Evolutionary conservation across 2,113 vertebrate genomes (phyloP).

Genomic region (Microtus pennsylvanicus): DNA sequence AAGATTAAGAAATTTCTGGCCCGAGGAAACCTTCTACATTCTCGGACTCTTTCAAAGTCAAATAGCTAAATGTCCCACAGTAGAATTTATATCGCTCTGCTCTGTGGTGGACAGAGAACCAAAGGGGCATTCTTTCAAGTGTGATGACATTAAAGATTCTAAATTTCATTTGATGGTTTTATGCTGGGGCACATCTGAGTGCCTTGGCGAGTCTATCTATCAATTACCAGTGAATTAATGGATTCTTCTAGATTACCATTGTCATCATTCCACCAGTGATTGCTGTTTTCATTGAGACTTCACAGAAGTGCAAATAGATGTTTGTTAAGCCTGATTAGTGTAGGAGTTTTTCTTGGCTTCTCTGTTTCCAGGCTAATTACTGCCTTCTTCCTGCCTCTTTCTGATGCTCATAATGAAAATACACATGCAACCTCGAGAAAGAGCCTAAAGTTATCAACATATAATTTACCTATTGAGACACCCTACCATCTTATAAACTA

Average conservation of each 20-base stretch:
- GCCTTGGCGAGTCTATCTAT: background rate
- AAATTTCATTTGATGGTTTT: background rate
- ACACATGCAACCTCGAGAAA: constrained; percentile 35
- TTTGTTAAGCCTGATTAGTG: constrained; percentile 34
- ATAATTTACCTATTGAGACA: constrained; percentile 1
- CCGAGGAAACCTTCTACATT: background rate
- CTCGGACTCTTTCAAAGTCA: constrained; percentile 31
- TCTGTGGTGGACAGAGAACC: background rate
- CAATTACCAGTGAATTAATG: constrained; percentile 38
- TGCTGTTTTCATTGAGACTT: constrained; percentile 57
- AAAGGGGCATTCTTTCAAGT: background rate
- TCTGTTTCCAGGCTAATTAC: constrained; percentile 63
- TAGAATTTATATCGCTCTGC: background rate
- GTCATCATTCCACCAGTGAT: constrained; percentile 16
- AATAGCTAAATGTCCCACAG: constrained; percentile 6
- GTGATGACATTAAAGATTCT: background rate
- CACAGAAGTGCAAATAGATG: constrained; percentile 58
- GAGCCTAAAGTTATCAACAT: constrained; percentile 14
- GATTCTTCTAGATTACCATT: background rate
- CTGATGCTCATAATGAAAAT: constrained; percentile 22
- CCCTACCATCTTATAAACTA: constrained; percentile 14
- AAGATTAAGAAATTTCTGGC: background rate
- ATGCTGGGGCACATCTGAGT: background rate
- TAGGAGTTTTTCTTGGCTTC: constrained; percentile 37
- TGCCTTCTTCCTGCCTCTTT: constrained; percentile 35